Percentiles rank a stretch among this genome's conserved stretches.
phyloP scores from a whole-genome alignment of 2,888 invertebrate genomes.

The Horisme vitalbata region DNA sequence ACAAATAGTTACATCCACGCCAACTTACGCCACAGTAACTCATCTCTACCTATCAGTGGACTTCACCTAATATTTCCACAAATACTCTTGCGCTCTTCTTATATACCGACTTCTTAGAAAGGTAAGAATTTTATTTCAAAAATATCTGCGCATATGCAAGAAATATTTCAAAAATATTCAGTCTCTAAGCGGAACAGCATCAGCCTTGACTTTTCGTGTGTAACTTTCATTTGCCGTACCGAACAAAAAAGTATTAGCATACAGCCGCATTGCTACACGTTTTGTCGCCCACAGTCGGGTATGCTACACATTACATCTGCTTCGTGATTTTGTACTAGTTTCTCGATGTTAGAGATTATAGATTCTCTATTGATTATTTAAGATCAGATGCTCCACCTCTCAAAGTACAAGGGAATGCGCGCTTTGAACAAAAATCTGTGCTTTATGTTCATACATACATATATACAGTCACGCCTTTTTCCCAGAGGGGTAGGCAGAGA shows the following conservation, averaged over 20 bases:
- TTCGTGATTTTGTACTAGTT: conserved; percentile 6
- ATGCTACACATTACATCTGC: conserved; percentile 3
- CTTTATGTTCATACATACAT: too few species aligned
- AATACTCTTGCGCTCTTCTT: too few species aligned
- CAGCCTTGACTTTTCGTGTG: conserved; percentile 42
- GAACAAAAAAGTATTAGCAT: conserved; percentile 39
- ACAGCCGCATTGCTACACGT: conserved; percentile 40
- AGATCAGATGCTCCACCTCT: too few species aligned
- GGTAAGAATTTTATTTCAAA: too few species aligned
- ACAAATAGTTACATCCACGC: conserved; percentile 3
- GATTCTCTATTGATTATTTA: not conserved
- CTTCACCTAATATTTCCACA: too few species aligned
- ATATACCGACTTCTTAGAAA: too few species aligned
- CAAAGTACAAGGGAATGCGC: too few species aligned
- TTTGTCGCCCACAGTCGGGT: conserved; percentile 25
- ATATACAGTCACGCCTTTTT: too few species aligned
- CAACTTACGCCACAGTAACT: conserved; percentile 8
- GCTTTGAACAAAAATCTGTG: too few species aligned
- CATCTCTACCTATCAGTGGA: too few species aligned
- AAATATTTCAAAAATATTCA: not conserved
- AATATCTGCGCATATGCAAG: too few species aligned
- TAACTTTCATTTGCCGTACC: conserved; percentile 37
- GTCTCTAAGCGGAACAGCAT: conserved; percentile 16
- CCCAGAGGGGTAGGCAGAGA: too few species aligned
- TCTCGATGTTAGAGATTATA: conserved; percentile 9